Evolutionary conservation across 2,113 vertebrate genomes (phyloP).

Genomic region (Microcebus ravelobensis): DNA sequence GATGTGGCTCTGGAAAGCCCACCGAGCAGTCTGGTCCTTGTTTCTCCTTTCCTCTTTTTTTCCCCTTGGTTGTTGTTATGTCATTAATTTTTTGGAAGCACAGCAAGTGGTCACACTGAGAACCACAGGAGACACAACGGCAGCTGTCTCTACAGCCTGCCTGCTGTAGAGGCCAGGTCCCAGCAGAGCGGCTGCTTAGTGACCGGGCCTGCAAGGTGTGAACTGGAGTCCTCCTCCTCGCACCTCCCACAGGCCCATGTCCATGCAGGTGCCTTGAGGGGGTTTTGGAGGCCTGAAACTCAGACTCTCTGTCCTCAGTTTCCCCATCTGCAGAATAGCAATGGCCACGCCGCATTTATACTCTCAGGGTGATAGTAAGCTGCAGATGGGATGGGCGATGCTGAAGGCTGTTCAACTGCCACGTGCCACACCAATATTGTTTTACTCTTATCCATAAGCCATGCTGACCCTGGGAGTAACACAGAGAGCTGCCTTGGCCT

Average conservation of each 20-base stretch:
- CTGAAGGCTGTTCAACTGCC: background rate
- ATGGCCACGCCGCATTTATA: fast-evolving
- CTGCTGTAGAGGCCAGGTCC: fast-evolving
- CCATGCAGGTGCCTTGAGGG: fast-evolving
- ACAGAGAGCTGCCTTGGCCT: background rate
- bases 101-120: no score
- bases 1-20: background rate
- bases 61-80: background rate
- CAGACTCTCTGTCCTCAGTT: background rate
- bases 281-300: background rate
- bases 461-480: fast-evolving
- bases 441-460: fast-evolving
- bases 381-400: fast-evolving
- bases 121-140: background rate
- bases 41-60: background rate
- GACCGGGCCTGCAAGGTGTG: background rate
- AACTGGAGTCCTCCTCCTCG: fast-evolving
- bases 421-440: fast-evolving
- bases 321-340: fast-evolving
- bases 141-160: no score
- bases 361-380: background rate
- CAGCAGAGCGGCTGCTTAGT: fast-evolving
- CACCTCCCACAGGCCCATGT: background rate
- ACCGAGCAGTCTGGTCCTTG: fast-evolving
- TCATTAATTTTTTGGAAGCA: background rate